Evolutionary conservation across 2,888 invertebrate genomes (phyloP).

Genomic region (Drosophila tanythrix): DNA sequence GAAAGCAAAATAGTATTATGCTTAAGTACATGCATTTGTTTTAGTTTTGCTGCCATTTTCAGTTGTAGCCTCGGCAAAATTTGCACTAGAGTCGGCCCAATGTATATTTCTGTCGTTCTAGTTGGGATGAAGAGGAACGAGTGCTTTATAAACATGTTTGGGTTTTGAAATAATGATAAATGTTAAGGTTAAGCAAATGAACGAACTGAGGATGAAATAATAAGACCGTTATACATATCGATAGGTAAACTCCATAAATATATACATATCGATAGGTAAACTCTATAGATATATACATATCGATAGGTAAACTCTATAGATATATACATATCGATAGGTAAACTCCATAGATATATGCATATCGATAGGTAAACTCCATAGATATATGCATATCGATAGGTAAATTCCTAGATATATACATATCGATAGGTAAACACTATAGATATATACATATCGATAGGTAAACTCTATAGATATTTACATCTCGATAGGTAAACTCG

Average conservation of each 20-base stretch:
- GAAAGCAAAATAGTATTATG: conserved; percentile 48
- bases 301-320: background rate
- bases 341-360: background rate
- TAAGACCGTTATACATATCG: conserved; percentile 9
- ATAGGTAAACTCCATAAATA: conserved; percentile 31
- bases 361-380: no score
- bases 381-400: background rate
- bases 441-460: background rate
- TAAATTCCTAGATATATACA: background rate
- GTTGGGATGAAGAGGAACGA: conserved; percentile 56
- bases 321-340: no score
- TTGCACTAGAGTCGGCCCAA: conserved; percentile 26
- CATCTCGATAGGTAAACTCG: conserved; percentile 11
- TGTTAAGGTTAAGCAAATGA: conserved; percentile 44
- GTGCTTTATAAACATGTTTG: conserved; percentile 55
- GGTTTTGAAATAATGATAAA: conserved; percentile 19
- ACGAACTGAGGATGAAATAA: conserved; percentile 45
- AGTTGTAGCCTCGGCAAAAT: conserved; percentile 20
- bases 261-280: conserved; percentile 14
- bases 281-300: conserved; percentile 34
- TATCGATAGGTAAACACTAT: background rate
- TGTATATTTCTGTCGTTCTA: conserved; percentile 24
- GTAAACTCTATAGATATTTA: no score
- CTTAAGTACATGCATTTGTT: conserved; percentile 51
- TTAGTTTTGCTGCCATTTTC: conserved; percentile 31